Evolutionary conservation across 2,113 vertebrate genomes (phyloP).

Genomic region (Asarcornis scutulata): DNA sequence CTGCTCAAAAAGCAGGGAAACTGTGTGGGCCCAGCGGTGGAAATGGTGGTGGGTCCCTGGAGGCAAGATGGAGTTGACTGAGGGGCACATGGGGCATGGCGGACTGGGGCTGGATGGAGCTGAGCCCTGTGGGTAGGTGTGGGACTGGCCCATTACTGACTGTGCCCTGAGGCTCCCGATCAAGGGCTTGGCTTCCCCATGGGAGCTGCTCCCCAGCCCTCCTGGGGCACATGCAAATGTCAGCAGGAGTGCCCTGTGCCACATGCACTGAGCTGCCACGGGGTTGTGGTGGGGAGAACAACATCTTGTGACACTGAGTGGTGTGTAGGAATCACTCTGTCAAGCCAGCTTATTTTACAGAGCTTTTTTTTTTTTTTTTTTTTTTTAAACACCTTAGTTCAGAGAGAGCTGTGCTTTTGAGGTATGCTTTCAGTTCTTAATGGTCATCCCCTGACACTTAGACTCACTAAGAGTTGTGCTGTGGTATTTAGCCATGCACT

Average conservation of each 20-base stretch:
- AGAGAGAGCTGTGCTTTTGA: not conserved
- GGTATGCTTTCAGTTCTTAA: not conserved
- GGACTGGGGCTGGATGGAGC: not conserved
- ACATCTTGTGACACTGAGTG: not conserved
- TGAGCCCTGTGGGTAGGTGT: not conserved
- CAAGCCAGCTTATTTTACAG: not conserved
- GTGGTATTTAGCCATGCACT: not conserved
- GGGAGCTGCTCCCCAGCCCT: rapidly evolving
- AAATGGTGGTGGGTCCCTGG: not conserved
- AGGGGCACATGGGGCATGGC: too few species aligned
- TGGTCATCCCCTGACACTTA: not conserved
- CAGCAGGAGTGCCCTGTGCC: rapidly evolving
- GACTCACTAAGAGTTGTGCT: not conserved
- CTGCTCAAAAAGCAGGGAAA: not conserved
- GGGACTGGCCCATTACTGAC: not conserved
- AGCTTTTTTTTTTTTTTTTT: not conserved
- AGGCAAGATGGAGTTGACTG: not conserved
- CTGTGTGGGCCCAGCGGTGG: rapidly evolving
- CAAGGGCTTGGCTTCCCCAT: not conserved
- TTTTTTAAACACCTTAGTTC: not conserved
- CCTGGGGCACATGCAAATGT: rapidly evolving
- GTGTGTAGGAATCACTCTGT: not conserved
- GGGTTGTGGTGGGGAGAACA: not conserved
- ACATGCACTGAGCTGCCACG: not conserved
- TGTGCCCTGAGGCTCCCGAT: not conserved